phyloP scores from a whole-genome alignment of 2,888 invertebrate species.

The Sepiola atlantica region DNA sequence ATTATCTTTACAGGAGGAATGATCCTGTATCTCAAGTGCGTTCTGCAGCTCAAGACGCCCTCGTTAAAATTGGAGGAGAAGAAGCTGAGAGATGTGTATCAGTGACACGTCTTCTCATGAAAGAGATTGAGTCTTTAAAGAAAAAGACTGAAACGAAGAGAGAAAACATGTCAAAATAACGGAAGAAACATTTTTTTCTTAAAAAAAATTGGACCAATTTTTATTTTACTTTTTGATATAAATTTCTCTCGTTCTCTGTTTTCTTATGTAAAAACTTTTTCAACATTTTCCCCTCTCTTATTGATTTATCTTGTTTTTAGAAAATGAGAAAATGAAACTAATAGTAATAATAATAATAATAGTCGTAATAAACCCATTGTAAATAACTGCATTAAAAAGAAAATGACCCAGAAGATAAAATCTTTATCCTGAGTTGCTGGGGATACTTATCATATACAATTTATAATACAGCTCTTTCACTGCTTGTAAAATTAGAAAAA shows the following conservation, averaged over 20 bases:
- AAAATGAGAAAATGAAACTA: too few species aligned
- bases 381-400: background rate
- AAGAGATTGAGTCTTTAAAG: slow-evolving; percentile 56
- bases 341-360: background rate
- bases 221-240: background rate
- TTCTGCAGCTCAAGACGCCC: slow-evolving; percentile 58
- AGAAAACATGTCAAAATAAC: background rate
- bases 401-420: background rate
- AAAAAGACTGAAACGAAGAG: slow-evolving; percentile 40
- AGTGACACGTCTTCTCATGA: slow-evolving; percentile 58
- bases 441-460: background rate
- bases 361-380: background rate
- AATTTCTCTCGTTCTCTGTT: background rate
- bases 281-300: background rate
- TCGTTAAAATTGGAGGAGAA: slow-evolving; percentile 56
- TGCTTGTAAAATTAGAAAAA: background rate
- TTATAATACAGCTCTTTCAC: background rate
- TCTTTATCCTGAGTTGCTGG: background rate
- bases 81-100: slow-evolving; percentile 59
- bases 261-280: background rate
- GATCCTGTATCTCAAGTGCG: slow-evolving; percentile 61
- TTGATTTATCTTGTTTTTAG: background rate
- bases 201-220: background rate
- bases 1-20: slow-evolving; percentile 56
- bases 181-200: background rate